Evolutionary conservation across 2,797 vertebrate genomes (phyloP).

Genomic region (Melanotaenia trifasciata): DNA sequence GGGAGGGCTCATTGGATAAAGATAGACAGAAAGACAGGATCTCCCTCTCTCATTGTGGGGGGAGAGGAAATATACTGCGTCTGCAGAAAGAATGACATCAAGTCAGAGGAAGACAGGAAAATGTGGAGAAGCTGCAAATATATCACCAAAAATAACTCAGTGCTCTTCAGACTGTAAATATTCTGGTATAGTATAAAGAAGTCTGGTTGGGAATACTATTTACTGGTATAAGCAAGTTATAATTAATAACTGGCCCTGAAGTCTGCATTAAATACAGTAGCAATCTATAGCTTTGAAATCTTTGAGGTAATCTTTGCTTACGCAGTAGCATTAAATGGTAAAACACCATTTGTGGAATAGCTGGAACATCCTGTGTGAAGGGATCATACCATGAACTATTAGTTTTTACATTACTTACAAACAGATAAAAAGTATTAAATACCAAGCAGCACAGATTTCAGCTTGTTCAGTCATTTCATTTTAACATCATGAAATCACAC

Average conservation of each 20-base stretch:
- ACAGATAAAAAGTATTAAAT: not conserved
- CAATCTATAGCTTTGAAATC: not conserved
- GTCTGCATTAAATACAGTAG: not conserved
- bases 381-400: not conserved
- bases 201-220: not conserved
- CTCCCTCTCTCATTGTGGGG: conserved; percentile 68
- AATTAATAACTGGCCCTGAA: not conserved
- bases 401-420: not conserved
- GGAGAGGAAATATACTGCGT: conserved; percentile 65
- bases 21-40: conserved; percentile 70
- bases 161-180: conserved; percentile 3
- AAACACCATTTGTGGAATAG: too few species aligned
- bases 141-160: conserved; percentile 19
- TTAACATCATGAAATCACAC: too few species aligned
- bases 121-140: conserved; percentile 26
- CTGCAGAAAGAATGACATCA: conserved; percentile 73
- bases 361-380: not conserved
- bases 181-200: conserved; percentile 1
- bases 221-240: not conserved
- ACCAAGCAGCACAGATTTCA: not conserved
- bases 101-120: conserved; percentile 39
- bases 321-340: not conserved
- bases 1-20: conserved; percentile 64
- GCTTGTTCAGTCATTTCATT: too few species aligned
- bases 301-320: conserved; percentile 7